phyloP scores from a whole-genome alignment of 2,888 invertebrate genomes.

The Horisme vitalbata region DNA sequence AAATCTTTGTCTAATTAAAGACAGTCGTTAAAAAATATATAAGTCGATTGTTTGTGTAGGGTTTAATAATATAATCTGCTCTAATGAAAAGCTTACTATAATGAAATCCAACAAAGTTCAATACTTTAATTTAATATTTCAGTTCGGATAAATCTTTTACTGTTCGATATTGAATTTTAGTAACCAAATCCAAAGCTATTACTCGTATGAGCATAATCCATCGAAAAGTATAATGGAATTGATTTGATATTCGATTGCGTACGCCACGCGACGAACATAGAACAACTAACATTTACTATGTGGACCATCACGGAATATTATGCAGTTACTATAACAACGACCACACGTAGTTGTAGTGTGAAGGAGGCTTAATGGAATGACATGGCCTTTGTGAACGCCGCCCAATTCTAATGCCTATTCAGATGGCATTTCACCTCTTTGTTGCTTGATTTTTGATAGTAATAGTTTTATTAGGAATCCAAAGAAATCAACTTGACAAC shows the following conservation, averaged over 20 bases:
- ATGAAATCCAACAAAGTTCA: constrained; percentile 9
- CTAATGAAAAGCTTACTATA: constrained; percentile 9
- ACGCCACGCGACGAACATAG: constrained; percentile 71
- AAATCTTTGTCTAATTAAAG: no score
- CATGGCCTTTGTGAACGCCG: constrained; percentile 80
- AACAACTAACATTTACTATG: constrained; percentile 5
- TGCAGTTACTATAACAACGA: constrained; percentile 9
- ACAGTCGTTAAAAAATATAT: no score
- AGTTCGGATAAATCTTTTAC: constrained; percentile 16
- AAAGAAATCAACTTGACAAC: constrained; percentile 61
- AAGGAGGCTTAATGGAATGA: constrained; percentile 82
- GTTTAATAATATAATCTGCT: background rate
- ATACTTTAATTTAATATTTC: constrained; percentile 15
- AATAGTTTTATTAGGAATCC: constrained; percentile 80
- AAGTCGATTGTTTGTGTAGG: no score
- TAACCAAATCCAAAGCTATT: constrained; percentile 33
- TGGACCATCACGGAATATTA: background rate
- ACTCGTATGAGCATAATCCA: constrained; percentile 45
- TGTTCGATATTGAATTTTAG: constrained; percentile 17
- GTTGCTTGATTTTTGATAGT: constrained; percentile 81
- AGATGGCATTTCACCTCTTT: constrained; percentile 81
- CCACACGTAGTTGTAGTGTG: constrained; percentile 65
- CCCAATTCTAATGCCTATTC: constrained; percentile 83
- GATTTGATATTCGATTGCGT: constrained; percentile 75
- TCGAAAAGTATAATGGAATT: constrained; percentile 68